Evolutionary conservation across 2,113 vertebrate genomes (phyloP), one percentile per base, ranked within the genome.

Genomic region (Lepus timidus): DNA sequence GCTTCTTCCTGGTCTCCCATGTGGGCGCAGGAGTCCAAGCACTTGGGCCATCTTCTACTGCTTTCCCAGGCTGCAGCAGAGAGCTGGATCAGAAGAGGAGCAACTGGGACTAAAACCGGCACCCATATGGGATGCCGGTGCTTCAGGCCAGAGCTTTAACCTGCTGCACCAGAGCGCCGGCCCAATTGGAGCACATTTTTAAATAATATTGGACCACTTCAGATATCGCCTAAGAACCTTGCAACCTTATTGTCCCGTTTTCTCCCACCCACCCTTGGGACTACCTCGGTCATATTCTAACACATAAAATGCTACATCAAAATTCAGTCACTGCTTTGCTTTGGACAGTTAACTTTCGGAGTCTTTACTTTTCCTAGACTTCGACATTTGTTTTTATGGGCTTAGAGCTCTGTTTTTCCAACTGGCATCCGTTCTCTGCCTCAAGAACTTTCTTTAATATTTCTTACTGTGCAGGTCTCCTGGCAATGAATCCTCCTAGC

Each of bases 401-500:
- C 44, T 14, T 4, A 76, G 29, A 55, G 25, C 27, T 83, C 61
- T 85, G 67, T 49, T 58, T 85, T 85, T 67, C 62, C 51, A 61
- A 23, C 33, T 68, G 13, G 27, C 68, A 20, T 58, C 65, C 25
- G 76, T 70, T 22, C 61, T 22, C 22, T 61, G 22, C 39, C 33
- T 92, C 73, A 76, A 88, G 58, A 67, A 85, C 27, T 76, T 78
- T 10, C 49, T 65, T 78, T 27, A 76, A 85, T 39, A 49, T 27
- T 75, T 79, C 64, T 85, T 85, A 52, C 44, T 85, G 33, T 78
- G 27, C 14, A 22, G 36, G 51, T 70, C 62, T 78, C 73, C 62
- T 85, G 62, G 29, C 51, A 85, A 68, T 92, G 51, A 92, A 61
- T 78, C 78, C 33, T 78, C 22, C 85, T 39, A 78, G 62, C 16